Base-by-base conservation (phyloP, 1,140 invertebrate genomes). In the Sweltsa coloradensis region DNA sequence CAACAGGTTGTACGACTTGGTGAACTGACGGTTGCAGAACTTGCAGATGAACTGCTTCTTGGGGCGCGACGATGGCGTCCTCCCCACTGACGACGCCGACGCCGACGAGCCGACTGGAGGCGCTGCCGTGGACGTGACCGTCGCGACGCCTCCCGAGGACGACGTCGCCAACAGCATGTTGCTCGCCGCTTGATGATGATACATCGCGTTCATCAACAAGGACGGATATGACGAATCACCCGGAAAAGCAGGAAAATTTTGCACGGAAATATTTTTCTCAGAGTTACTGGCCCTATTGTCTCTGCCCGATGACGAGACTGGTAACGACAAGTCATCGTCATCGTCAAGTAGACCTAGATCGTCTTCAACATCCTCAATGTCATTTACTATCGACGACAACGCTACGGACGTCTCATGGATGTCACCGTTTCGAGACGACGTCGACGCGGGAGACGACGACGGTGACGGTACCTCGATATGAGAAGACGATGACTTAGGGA, bases 1-100 rank as follows among this genome's bases (percentile, higher is more conserved):
- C 39, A 97, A 70, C 41, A 99, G 75, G 64, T 98, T 98, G 70
- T 99, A 98, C 14, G 90, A 89, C 69, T 98, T 98, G 45, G 94
- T 95, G 65, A 99, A 99, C 59, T 96, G 87, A 29, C 96, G 76
- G 59, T 89, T 86, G 68, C 96, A 99, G 64, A 89, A 98, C 60
- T 92, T 89, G 73, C 96, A 99, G 47, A 83, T 79, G 61, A 78
- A 82, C 57, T 81, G 65, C 51, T 76, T 77, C 54, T 73, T 72
- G 2, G 82, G 83, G 39, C 82, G 68, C 3, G 78, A 72, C 14
- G 76, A 65, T 51, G 68, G 63, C 29, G 61, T 61, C 52, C 60
- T 60, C 26, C 60, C 56, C 67, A 27, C 69, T 47, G 61, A 65
- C 49, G 66, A 64, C 9, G 64, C 46, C 5, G 55, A 49, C 14